Percentiles rank a stretch among this genome's conserved stretches.
Evolutionary conservation across 1,140 invertebrate genomes (phyloP).

Genomic region (Sarcophaga peregrina): DNA sequence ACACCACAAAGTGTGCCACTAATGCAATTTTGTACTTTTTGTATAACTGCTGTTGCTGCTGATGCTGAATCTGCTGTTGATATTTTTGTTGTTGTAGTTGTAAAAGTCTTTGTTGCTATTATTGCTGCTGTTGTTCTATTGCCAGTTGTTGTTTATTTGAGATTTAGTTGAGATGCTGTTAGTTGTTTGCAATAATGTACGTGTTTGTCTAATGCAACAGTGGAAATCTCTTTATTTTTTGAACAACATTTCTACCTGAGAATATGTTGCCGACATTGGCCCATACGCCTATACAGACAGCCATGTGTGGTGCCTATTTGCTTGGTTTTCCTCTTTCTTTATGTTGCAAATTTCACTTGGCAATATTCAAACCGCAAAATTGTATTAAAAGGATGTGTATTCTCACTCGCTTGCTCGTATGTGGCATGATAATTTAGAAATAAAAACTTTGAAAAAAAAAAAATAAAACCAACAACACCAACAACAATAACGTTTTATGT

Average conservation of each 20-base stretch:
- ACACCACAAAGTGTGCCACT: constrained; percentile 36
- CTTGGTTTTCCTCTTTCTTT: not conserved
- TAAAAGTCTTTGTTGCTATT: not conserved
- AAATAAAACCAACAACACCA: too few species aligned
- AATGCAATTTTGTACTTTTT: constrained; percentile 31
- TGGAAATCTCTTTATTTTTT: constrained; percentile 10
- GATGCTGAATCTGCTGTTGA: not conserved
- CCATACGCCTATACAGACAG: too few species aligned
- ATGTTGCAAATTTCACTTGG: not conserved
- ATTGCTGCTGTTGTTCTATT: not conserved
- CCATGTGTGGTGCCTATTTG: not conserved
- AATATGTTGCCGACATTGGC: constrained; percentile 26
- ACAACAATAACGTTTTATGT: too few species aligned
- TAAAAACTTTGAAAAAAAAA: too few species aligned
- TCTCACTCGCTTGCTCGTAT: too few species aligned
- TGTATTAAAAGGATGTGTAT: too few species aligned
- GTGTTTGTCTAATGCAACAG: not conserved
- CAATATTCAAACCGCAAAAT: too few species aligned
- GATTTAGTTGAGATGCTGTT: not conserved
- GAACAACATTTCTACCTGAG: constrained; percentile 25
- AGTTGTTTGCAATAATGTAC: not conserved
- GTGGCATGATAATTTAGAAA: too few species aligned
- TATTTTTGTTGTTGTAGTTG: not conserved
- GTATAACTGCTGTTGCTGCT: constrained; percentile 3
- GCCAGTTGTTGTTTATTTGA: too few species aligned